Base-by-base conservation (phyloP, 2,113 vertebrate genomes). In the Corvus cornix region DNA sequence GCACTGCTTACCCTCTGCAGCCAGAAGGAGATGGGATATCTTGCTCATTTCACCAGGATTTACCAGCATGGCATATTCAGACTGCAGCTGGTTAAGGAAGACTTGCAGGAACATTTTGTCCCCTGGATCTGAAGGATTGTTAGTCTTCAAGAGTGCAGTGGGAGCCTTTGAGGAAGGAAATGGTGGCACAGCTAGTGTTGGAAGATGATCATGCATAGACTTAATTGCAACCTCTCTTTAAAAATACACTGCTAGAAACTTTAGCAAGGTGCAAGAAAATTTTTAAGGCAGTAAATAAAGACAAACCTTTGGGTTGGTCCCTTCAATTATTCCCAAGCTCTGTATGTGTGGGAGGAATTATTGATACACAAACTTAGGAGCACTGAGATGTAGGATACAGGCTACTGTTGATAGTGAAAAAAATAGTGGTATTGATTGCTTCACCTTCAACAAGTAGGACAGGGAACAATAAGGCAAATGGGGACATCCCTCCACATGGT, bases 321-420 rank as follows among this genome's bases (percentile, higher is more conserved):
- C 88, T 97, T 78, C 39, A 70, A 6, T 80, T 93, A 19, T 74
- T 96, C 87, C 94, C 88, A 96, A 73, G 48, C 37, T 51, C 69
- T 95, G 49, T 44, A 12, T 9, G 3, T 48, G 74, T 87, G 87
- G 37, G 66, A 80, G 49, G 64, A 88, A 95, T 77, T 95, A 92
- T 39, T 97, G 91, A 77, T 96, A 95, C 81, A 92, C 86, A 97
- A 95, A 64, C 76, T 93, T 89, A 84, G 80, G 68, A 96, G 37
- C 52, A 79, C 30, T 52, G 43, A 87, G 60, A 56, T 92, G 56
- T 89, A 96, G 92, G 91, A 92, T 95, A 93, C 56, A 86, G 72
- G 56, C 64, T 77, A 27, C n/a, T 93, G 82, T 41, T 96, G 76
- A 83, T 89, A 90, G 90, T 88, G 88, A 88, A 84, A 76, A 87